Evolutionary conservation across 2,888 invertebrate species (phyloP), one percentile per base, ranked within the genome.

Genomic region (Oxyteleia sp.): DNA sequence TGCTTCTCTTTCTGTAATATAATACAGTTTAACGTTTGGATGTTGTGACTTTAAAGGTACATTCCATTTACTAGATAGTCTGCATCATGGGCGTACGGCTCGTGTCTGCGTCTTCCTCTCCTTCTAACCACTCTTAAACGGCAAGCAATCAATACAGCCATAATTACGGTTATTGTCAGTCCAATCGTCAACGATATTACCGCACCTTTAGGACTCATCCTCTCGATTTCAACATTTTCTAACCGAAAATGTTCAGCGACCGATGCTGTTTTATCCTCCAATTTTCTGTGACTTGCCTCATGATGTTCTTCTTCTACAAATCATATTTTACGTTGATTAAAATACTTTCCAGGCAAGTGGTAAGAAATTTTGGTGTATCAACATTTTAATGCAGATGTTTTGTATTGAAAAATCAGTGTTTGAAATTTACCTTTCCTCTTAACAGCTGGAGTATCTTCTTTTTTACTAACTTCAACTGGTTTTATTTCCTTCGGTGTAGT

Each of bases 41-140:
- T n/a, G 1, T 23, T 10, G 8, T 23, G 23, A 2, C 1, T 49
- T 95, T 96, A 98, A 92, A 99, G 96, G 94, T 99, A 99, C 98
- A 99, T 99, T 91, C 99, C 99, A 94, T 99, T 99, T 88, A 99
- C 98, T 89, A 99, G 95, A 94, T 98, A 99, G 94, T 99, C 99
- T 0, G 98, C 98, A 94, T 99, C 99, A 93, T 98, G 98, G 32
- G 98, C 97, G 91, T 97, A 97, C 15, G 96, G 95, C 59, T 96
- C 95, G 93, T 97, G 96, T 78, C 97, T 96, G 55, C 97, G 96
- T 88, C 97, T 95, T 84, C 96, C 95, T 71, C 97, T 94, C 86
- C 97, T 95, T 69, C 95, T 93, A 15, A 98, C 96, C 76, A 96
- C 96, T 87, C 97, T 95, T 92, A 98, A 94, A 64, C 98, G 95